Percentiles rank a stretch among this genome's conserved stretches.
Evolutionary conservation across 1,140 invertebrate genomes (phyloP).

Genomic region (Charaxes varanes): DNA sequence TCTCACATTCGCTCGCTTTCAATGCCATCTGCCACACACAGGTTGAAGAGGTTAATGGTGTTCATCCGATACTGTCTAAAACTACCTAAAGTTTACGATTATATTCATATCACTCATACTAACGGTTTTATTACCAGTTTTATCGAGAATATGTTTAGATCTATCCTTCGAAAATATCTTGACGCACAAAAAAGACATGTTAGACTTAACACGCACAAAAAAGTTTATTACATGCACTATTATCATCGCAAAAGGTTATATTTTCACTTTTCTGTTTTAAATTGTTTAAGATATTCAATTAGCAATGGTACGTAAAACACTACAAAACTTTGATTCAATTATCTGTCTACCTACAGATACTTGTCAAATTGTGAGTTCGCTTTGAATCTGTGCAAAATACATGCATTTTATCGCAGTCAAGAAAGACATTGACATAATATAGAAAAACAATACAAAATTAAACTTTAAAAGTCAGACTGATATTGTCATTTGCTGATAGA

Average conservation of each 20-base stretch:
- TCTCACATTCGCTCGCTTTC: constrained; percentile 19
- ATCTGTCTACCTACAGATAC: constrained; percentile 9
- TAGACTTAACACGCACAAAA: constrained; percentile 44
- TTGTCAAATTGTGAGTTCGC: neutral
- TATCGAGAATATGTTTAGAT: constrained; percentile 30
- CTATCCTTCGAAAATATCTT: constrained; percentile 45
- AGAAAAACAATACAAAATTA: constrained; percentile 2
- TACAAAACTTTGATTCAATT: neutral
- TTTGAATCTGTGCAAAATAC: constrained; percentile 21
- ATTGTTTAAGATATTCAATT: neutral
- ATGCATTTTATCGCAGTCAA: too few relatives aligned
- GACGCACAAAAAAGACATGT: constrained; percentile 49
- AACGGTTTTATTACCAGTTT: constrained; percentile 20
- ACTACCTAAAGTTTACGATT: constrained; percentile 15
- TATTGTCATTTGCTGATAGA: too few relatives aligned
- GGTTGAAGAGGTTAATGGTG: constrained; percentile 35
- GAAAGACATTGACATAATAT: too few relatives aligned
- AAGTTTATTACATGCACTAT: constrained; percentile 58
- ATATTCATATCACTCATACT: constrained; percentile 26
- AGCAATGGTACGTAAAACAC: neutral
- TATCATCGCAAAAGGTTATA: constrained; percentile 29
- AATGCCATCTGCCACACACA: constrained; percentile 24
- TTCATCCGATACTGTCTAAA: constrained; percentile 44
- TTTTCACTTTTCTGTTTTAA: constrained; percentile 1
- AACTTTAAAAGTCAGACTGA: too few relatives aligned